phyloP scores from a whole-genome alignment of 1,140 invertebrate genomes.

The Pseudomyrmex sp. region DNA sequence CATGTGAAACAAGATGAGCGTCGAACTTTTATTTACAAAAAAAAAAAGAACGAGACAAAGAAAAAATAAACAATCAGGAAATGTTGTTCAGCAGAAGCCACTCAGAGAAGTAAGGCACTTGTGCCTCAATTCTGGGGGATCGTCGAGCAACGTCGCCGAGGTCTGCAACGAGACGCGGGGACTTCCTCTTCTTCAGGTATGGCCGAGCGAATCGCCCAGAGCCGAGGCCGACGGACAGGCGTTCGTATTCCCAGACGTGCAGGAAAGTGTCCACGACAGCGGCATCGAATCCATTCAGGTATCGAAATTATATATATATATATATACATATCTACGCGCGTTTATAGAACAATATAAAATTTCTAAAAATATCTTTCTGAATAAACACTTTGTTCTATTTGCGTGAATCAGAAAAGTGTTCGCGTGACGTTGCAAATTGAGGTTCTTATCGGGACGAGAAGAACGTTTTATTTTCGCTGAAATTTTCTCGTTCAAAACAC shows the following conservation, averaged over 20 bases:
- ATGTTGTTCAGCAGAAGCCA: conserved; percentile 84
- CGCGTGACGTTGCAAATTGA: too few species aligned
- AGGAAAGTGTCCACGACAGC: conserved; percentile 81
- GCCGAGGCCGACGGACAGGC: conserved; percentile 89
- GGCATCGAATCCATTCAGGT: conserved; percentile 91
- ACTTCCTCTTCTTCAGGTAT: conserved; percentile 88
- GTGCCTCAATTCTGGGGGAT: conserved; percentile 85
- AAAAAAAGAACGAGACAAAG: background rate
- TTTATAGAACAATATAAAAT: too few species aligned
- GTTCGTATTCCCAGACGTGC: conserved; percentile 87
- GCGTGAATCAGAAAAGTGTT: background rate
- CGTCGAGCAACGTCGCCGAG: conserved; percentile 78
- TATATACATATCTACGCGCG: too few species aligned
- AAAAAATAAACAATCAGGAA: background rate
- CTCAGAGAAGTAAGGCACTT: conserved; percentile 85
- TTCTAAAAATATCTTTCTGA: background rate
- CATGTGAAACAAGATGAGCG: too few species aligned
- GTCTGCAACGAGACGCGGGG: conserved; percentile 79
- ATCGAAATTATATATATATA: background rate
- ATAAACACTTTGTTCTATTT: too few species aligned
- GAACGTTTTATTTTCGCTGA: too few species aligned
- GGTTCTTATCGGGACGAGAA: too few species aligned
- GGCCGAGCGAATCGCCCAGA: conserved; percentile 89
- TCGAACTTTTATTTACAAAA: background rate
- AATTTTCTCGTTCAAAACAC: too few species aligned